These are phyloP conservation scores for Lathamus discolor DNA, from an alignment of 2,113 vertebrate species.

Conservation along the genomic window DNA sequence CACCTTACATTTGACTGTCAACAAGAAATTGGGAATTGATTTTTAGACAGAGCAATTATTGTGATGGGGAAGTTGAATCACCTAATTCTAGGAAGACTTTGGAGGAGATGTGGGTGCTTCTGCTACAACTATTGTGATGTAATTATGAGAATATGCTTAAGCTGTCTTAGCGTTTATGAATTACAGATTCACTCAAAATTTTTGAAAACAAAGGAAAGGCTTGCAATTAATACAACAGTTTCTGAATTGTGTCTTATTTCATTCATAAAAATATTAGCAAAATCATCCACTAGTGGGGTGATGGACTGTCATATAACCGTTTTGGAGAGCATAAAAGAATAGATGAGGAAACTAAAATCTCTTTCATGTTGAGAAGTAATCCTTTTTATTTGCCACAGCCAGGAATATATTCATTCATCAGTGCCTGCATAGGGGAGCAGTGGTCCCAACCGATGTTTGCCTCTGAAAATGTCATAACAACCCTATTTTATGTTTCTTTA, in stretches of 20 bases:
- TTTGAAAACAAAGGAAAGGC: neutral
- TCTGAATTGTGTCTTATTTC: neutral
- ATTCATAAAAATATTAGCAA: neutral
- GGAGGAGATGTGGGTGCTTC: neutral
- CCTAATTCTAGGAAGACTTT: neutral
- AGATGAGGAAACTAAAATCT: neutral
- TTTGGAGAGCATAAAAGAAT: neutral
- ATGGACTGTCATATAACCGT: neutral
- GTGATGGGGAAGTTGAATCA: neutral
- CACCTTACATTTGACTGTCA: neutral
- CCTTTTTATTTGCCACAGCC: neutral
- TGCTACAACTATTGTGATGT: neutral
- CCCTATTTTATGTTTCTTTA: neutral
- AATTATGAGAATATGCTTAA: neutral
- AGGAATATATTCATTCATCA: neutral
- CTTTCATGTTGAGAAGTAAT: neutral
- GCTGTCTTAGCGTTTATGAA: neutral
- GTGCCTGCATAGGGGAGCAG: neutral
- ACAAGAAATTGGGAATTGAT: neutral
- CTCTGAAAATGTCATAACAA: neutral
- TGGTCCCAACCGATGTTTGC: neutral
- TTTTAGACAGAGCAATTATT: neutral
- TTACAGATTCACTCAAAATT: neutral
- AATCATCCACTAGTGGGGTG: neutral
- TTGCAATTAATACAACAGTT: neutral